A percentile compares a stretch with the other conserved stretches of the same genome.
Conservation (phyloP, 2,797 vertebrate genomes). For the Scleropages formosus region DNA sequence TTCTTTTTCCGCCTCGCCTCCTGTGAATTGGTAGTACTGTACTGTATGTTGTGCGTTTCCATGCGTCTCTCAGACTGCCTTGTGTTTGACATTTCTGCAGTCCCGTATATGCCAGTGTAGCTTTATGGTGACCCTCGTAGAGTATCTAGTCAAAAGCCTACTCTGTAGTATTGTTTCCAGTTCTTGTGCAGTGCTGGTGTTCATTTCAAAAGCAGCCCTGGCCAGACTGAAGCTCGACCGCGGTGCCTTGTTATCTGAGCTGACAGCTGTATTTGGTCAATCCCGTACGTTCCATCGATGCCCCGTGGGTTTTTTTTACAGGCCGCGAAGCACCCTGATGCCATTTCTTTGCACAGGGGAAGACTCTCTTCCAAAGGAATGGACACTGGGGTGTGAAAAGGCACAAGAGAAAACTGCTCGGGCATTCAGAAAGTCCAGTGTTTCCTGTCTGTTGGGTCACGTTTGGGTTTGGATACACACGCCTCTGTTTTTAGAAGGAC, state of each 20-base stretch:
- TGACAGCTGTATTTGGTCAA: too few species aligned
- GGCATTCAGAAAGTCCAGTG: too few species aligned
- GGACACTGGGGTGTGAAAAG: too few species aligned
- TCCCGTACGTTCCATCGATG: not conserved
- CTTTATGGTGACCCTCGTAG: conserved; percentile 65
- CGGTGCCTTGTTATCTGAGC: not conserved
- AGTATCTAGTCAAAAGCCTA: conserved; percentile 66
- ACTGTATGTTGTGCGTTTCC: conserved; percentile 61
- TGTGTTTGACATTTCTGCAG: conserved; percentile 68
- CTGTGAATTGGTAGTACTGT: conserved; percentile 53
- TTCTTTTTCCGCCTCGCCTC: conserved; percentile 53
- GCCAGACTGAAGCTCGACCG: conserved; percentile 15
- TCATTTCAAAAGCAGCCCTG: conserved; percentile 22
- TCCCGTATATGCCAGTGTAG: conserved; percentile 73
- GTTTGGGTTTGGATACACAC: not conserved
- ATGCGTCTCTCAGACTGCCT: conserved; percentile 68
- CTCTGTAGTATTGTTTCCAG: conserved; percentile 37
- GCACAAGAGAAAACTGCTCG: too few species aligned
- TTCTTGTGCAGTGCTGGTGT: conserved; percentile 28
- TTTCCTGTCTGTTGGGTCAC: not conserved
- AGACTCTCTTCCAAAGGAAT: too few species aligned
- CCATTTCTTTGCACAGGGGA: not conserved
- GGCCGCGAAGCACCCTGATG: too few species aligned
- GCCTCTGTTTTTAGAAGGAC: not conserved
- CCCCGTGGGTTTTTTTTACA: not conserved